A percentile compares a stretch with the other conserved stretches of the same genome.
phyloP scores from a whole-genome alignment of 2,888 invertebrate genomes.

The Neoaliturus tenellus region DNA sequence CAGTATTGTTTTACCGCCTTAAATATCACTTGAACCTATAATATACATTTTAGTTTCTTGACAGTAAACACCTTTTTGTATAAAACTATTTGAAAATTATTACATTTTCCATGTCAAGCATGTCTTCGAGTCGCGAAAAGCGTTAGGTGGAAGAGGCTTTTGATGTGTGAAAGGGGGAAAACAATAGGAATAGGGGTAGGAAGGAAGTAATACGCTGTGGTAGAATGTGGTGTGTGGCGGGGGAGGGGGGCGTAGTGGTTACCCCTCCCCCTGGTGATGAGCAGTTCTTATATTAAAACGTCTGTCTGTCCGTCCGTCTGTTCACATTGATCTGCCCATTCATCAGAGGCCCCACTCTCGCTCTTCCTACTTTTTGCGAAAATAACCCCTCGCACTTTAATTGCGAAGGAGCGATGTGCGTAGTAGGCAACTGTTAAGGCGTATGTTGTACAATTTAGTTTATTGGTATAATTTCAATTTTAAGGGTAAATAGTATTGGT shows the following conservation, averaged over 20 bases:
- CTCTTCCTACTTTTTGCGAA: background rate
- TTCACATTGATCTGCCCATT: constrained; percentile 61
- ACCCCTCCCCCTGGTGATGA: background rate
- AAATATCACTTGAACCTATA: too few relatives aligned
- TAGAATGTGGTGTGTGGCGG: background rate
- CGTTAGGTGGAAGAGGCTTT: background rate
- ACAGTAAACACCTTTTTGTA: too few relatives aligned
- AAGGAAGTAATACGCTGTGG: constrained; percentile 27
- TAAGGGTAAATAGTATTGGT: too few relatives aligned
- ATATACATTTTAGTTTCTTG: too few relatives aligned
- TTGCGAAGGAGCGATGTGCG: background rate
- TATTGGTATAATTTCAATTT: too few relatives aligned
- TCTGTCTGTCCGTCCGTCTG: constrained; percentile 63
- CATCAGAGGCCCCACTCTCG: background rate
- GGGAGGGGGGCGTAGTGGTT: background rate
- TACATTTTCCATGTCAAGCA: too few relatives aligned
- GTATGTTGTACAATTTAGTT: too few relatives aligned
- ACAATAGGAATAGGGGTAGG: constrained; percentile 14
- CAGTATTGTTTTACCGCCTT: too few relatives aligned
- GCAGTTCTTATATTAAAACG: constrained; percentile 10
- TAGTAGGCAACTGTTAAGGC: too few relatives aligned
- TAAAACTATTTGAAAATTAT: too few relatives aligned
- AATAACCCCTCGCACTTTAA: background rate
- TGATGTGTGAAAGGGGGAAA: background rate
- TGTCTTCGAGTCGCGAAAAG: too few relatives aligned